Percentiles rank a stretch among this genome's conserved stretches.
phyloP scores from a whole-genome alignment of 1,140 invertebrate genomes.

The Dendroctonus ponderosae region DNA sequence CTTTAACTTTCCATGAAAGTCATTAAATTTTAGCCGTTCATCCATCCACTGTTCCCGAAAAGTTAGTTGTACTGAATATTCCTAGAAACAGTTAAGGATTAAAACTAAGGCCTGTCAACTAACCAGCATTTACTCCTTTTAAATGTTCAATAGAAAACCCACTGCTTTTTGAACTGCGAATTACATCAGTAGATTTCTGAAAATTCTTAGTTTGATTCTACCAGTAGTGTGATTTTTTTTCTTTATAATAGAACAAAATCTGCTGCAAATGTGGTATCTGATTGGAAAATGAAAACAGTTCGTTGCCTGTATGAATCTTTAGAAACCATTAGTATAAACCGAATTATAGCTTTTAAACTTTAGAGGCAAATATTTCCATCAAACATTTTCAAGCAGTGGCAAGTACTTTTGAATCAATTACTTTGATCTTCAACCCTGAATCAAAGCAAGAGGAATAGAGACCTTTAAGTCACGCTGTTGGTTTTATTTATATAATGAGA shows the following conservation, averaged over 20 bases:
- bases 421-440: constrained; percentile 21
- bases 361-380: constrained; percentile 9
- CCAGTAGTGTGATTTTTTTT: no score
- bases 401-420: constrained; percentile 1
- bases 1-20: constrained; percentile 81
- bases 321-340: not conserved
- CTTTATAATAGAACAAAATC: no score
- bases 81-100: constrained; percentile 60
- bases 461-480: constrained; percentile 4
- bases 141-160: no score
- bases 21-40: constrained; percentile 85
- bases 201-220: no score
- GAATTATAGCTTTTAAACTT: not conserved
- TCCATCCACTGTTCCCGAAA: constrained; percentile 96
- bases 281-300: no score
- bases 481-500: not conserved
- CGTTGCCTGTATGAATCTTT: not conserved
- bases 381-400: constrained; percentile 10
- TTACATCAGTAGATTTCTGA: no score
- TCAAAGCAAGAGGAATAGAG: not conserved
- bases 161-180: no score
- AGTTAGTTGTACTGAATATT: constrained; percentile 93
- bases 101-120: no score
- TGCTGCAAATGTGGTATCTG: no score
- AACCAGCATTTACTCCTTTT: no score